A percentile compares a stretch with the other conserved stretches of the same genome.
These are phyloP conservation scores for Nymphalis io DNA, from an alignment of 1,140 invertebrate genomes.

Conservation along the genomic window DNA sequence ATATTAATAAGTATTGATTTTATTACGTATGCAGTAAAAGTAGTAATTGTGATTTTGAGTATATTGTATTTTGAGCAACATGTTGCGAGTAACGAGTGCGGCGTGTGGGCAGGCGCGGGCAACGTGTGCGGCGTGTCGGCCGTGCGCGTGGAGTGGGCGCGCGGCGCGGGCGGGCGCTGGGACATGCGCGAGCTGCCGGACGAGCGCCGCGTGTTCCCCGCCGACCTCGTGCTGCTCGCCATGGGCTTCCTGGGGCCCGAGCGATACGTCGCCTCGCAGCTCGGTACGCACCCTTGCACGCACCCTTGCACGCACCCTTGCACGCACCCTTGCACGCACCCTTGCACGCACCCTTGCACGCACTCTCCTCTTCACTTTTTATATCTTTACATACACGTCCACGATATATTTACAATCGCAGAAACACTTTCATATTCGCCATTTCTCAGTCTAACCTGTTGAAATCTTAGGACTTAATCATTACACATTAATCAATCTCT, in stretches of 20 bases:
- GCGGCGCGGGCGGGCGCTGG: constrained; percentile 96
- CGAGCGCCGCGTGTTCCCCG: constrained; percentile 91
- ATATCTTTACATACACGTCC: no score
- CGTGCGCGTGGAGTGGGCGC: constrained; percentile 95
- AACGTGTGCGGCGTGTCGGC: constrained; percentile 94
- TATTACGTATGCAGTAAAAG: no score
- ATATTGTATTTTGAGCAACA: constrained; percentile 2
- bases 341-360: constrained; percentile 97
- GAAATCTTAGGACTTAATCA: no score
- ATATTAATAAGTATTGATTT: not conserved
- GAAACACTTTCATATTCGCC: no score
- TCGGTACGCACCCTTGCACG: constrained; percentile 75
- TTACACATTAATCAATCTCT: no score
- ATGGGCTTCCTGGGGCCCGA: constrained; percentile 99
- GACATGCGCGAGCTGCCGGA: constrained; percentile 94
- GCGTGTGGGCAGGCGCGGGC: constrained; percentile 78
- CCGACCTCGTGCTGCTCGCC: constrained; percentile 96
- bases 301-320: constrained; percentile 91
- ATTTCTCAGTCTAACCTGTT: no score
- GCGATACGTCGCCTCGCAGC: constrained; percentile 87
- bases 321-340: constrained; percentile 98
- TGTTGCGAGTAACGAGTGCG: not conserved
- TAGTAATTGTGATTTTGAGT: no score
- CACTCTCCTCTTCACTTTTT: constrained; percentile 87
- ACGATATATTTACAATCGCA: no score